Evolutionary conservation across 2,113 vertebrate genomes (phyloP).

Genomic region (Larimichthys crocea): DNA sequence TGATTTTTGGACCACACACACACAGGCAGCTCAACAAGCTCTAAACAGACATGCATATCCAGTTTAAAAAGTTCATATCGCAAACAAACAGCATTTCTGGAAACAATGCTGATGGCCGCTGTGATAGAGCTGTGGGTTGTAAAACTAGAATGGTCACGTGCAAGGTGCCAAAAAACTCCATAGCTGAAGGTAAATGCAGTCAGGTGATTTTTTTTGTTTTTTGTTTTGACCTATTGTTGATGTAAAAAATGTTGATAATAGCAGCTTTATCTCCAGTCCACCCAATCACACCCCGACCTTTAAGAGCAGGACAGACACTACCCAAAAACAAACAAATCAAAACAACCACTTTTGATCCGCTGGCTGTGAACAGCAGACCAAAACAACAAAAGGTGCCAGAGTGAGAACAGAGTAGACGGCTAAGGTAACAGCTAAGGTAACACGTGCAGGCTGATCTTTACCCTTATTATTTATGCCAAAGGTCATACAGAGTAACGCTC

Average conservation of each 20-base stretch:
- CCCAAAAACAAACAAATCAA: no score
- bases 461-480: not conserved
- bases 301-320: not conserved
- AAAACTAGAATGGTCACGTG: no score
- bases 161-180: no score
- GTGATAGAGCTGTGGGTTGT: no score
- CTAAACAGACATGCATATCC: not conserved
- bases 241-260: not conserved
- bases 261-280: not conserved
- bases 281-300: not conserved
- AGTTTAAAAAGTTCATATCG: not conserved
- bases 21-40: no score
- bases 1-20: no score
- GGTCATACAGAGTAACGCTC: not conserved
- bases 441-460: not conserved
- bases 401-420: not conserved
- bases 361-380: not conserved
- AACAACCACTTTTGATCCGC: no score
- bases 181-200: no score
- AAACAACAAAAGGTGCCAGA: not conserved
- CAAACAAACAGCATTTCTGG: not conserved
- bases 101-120: no score
- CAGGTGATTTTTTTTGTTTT: no score
- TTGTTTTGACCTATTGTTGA: no score
- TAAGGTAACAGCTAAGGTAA: not conserved